Conservation (phyloP, 30 jellyfish, hydroid and myxozoan genomes). For the Chironex yamaguchii region DNA sequence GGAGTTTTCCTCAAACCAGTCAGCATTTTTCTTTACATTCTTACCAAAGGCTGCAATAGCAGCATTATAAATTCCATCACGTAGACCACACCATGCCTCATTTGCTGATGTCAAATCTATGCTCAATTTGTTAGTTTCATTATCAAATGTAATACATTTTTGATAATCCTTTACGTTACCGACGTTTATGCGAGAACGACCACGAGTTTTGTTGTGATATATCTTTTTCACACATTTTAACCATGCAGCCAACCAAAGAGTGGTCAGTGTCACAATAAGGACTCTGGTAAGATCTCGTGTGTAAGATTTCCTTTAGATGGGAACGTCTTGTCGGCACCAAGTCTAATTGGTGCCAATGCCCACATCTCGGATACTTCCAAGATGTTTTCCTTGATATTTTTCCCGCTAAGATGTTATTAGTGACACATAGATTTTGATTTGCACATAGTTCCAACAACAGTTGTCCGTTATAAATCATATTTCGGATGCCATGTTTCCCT, state of each 20-base stretch:
- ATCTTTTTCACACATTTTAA: not conserved
- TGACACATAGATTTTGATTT: too few species aligned
- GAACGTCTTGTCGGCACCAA: not conserved
- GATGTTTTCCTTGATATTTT: slow-evolving; percentile 4
- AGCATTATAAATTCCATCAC: not conserved
- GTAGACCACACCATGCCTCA: not conserved
- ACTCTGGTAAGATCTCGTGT: slow-evolving; percentile 43
- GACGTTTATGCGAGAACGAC: not conserved
- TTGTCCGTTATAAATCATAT: too few species aligned
- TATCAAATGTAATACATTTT: too few species aligned
- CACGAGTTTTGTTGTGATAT: not conserved
- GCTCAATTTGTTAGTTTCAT: too few species aligned
- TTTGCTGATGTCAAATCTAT: too few species aligned
- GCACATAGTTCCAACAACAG: too few species aligned
- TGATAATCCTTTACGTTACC: slow-evolving; percentile 8
- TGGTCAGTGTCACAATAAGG: slow-evolving; percentile 49
- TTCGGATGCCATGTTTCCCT: too few species aligned
- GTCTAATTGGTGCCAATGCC: slow-evolving; percentile 48
- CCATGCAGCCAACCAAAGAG: slow-evolving; percentile 20
- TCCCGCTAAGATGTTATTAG: too few species aligned
- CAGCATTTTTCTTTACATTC: not conserved
- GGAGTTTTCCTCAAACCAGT: slow-evolving; percentile 10
- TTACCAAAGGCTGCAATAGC: not conserved
- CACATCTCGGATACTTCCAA: slow-evolving; percentile 35
- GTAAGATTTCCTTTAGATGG: slow-evolving; percentile 3